Conservation (phyloP, 2,888 invertebrate species). For the Rosalia funebris region DNA sequence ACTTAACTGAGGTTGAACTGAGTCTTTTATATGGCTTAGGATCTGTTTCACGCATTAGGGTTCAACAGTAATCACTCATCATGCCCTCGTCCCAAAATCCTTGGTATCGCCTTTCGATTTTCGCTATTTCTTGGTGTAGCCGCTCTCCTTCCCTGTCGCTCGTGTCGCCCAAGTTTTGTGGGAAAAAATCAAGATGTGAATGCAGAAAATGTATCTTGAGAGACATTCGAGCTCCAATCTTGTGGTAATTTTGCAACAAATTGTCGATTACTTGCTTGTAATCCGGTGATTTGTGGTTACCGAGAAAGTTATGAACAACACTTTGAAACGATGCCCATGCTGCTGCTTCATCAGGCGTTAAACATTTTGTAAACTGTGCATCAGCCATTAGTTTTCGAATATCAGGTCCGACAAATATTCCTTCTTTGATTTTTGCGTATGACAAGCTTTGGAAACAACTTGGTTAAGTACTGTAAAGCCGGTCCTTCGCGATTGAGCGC, state of each 20-base stretch:
- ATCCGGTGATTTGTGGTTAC: constrained; percentile 35
- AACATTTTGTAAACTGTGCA: constrained; percentile 12
- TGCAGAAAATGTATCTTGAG: too few relatives aligned
- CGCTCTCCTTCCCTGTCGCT: constrained; percentile 18
- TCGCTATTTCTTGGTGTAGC: constrained; percentile 20
- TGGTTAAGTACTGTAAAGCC: background rate
- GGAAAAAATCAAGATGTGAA: constrained; percentile 49
- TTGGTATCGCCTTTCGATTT: constrained; percentile 15
- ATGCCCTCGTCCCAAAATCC: constrained; percentile 1
- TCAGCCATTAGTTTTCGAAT: constrained; percentile 2
- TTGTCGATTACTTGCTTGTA: constrained; percentile 32
- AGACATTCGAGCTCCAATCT: too few relatives aligned
- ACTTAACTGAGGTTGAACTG: too few relatives aligned
- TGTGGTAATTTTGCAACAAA: constrained; percentile 29
- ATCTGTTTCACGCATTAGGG: too few relatives aligned
- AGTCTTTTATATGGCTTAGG: too few relatives aligned
- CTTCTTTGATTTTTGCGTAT: constrained; percentile 6
- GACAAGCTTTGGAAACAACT: constrained; percentile 2
- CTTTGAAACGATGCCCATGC: background rate
- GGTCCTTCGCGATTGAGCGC: constrained; percentile 13
- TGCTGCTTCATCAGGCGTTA: constrained; percentile 28
- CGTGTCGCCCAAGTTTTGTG: constrained; percentile 36
- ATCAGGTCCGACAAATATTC: constrained; percentile 9
- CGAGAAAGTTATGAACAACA: constrained; percentile 22
- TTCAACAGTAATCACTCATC: background rate